Base-by-base conservation (phyloP, 2,113 vertebrate species). In the Caloenas nicobarica region DNA sequence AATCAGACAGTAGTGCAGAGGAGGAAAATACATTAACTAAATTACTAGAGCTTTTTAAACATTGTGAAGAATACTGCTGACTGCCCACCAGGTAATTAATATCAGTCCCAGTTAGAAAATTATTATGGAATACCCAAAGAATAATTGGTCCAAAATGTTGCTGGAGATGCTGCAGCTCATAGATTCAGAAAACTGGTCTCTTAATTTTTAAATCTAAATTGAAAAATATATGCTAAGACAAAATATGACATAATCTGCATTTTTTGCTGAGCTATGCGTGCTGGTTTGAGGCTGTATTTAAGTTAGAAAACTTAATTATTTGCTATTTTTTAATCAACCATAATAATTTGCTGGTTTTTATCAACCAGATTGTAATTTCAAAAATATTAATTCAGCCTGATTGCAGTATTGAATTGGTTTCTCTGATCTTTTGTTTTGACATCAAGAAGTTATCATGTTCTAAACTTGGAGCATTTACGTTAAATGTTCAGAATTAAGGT, bases 1-100 rank as follows among this genome's bases (percentile, higher is more conserved):
- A 84, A 68, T 93, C 23, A 62, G 40, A 38, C 2, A 8, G 58
- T 81, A 76, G 65, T 46, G 31, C n/a, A 91, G 82, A 83, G 86
- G 66, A 88, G 54, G 54, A 86, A 91, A 81, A 79, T 28, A 53
- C 58, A 92, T 93, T 91, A 95, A 69, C 24, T 88, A 95, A 94
- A 95, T 93, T 93, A 81, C 72, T 66, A 7, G 42, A 58, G 29
- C 31, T 60, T 86, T 91, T 93, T 89, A 93, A 97, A 83, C 53
- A 34, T 23, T 62, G 10, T 71, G 51, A 93, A 61, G 68, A 83
- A 83, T 88, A 70, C 42, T 58, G 56, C 68, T 70, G 76, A 58
- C 54, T 81, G 19, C 58, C 46, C 48, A 81, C 78, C 28, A 79
- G 38, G 25, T 68, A 88, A 81, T 92, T 94, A 83, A 77, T 94